These are phyloP conservation scores for Poecile atricapillus DNA, from an alignment of 2,113 vertebrate genomes.

Conservation along the genomic window DNA sequence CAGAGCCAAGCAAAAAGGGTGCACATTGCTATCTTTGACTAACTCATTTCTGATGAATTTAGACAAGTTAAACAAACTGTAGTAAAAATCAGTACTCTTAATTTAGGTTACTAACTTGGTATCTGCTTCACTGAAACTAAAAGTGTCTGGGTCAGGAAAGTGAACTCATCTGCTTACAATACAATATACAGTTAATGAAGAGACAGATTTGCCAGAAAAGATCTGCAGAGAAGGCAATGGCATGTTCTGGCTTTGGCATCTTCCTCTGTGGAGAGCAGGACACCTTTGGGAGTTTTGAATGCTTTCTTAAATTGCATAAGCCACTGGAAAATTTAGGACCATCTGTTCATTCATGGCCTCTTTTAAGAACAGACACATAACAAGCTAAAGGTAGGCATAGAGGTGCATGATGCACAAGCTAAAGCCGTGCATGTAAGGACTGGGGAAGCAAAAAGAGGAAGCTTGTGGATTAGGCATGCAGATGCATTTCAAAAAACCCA, in stretches of 20 bases:
- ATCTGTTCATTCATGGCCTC: not conserved
- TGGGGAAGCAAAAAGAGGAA: not conserved
- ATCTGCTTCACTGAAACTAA: not conserved
- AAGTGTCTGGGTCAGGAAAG: not conserved
- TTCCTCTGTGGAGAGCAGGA: not conserved
- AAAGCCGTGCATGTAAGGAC: not conserved
- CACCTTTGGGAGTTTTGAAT: not conserved
- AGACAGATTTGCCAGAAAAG: not conserved
- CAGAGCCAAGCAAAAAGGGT: not conserved
- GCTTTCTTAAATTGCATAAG: not conserved
- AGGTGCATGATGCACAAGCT: not conserved
- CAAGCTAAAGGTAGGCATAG: not conserved
- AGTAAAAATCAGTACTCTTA: not conserved
- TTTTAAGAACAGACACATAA: not conserved
- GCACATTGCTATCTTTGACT: not conserved
- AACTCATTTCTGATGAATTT: not conserved
- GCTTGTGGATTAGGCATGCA: not conserved
- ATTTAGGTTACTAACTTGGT: not conserved
- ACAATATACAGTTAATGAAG: not conserved
- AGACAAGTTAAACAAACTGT: not conserved
- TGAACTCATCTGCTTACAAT: not conserved
- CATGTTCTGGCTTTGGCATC: not conserved
- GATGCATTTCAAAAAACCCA: not conserved
- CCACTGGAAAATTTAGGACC: not conserved
- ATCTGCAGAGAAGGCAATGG: not conserved